phyloP scores from a whole-genome alignment of 2,888 invertebrate genomes.

The Acrocera orbiculus region DNA sequence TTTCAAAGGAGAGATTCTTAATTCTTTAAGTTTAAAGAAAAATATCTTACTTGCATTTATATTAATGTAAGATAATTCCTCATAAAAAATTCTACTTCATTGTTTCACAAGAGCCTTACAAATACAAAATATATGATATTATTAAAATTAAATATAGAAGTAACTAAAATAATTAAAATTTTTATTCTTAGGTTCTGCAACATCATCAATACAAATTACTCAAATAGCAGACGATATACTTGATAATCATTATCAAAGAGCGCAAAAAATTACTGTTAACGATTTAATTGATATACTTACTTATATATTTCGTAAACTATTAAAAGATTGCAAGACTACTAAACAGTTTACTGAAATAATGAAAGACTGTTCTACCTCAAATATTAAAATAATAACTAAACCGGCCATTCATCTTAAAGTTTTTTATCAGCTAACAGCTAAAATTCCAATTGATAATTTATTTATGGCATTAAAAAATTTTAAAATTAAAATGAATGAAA shows the following conservation, averaged over 20 bases:
- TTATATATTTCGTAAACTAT: slow-evolving; percentile 35
- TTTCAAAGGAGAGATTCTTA: too few relatives aligned
- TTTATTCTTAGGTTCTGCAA: slow-evolving; percentile 23
- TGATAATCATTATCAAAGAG: slow-evolving; percentile 23
- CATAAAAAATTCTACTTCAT: too few relatives aligned
- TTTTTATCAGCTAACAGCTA: slow-evolving; percentile 52
- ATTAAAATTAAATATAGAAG: background rate
- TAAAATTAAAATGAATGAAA: slow-evolving; percentile 33
- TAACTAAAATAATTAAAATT: background rate
- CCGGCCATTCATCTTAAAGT: slow-evolving; percentile 58
- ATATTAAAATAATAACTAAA: too few relatives aligned
- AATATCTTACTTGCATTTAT: too few relatives aligned
- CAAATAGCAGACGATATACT: slow-evolving; percentile 30
- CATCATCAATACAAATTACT: slow-evolving; percentile 30
- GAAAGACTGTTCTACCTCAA: too few relatives aligned
- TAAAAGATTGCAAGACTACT: slow-evolving; percentile 33
- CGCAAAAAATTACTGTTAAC: slow-evolving; percentile 31
- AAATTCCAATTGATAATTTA: slow-evolving; percentile 32
- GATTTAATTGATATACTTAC: slow-evolving; percentile 38
- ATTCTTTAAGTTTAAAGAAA: too few relatives aligned
- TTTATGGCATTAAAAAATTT: slow-evolving; percentile 30
- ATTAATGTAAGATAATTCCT: too few relatives aligned
- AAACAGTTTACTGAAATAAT: slow-evolving; percentile 23
- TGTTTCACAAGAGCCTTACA: too few relatives aligned
- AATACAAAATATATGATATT: too few relatives aligned